Conservation (phyloP, 2,888 invertebrate species). For the Drosophila mayaguana region DNA sequence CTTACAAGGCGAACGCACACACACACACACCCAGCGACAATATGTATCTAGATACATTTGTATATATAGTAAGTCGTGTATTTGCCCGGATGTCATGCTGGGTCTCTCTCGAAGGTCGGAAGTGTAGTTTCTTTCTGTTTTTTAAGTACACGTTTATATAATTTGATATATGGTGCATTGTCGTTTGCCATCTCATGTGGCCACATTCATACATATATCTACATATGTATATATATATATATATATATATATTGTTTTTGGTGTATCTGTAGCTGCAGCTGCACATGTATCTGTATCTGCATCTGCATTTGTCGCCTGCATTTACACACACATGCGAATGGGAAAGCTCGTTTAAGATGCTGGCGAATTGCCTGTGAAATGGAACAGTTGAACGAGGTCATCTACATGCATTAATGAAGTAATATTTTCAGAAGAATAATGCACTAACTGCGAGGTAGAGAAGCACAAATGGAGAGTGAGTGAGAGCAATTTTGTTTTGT, state of each 20-base stretch:
- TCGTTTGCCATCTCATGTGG: conserved; percentile 73
- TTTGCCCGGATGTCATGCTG: conserved; percentile 81
- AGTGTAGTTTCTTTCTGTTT: conserved; percentile 65
- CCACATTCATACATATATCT: conserved; percentile 24
- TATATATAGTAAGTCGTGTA: conserved; percentile 51
- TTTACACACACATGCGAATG: conserved; percentile 32
- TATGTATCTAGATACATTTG: conserved; percentile 24
- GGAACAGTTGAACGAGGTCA: conserved; percentile 72
- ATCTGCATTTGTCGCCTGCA: conserved; percentile 42
- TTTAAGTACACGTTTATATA: conserved; percentile 79
- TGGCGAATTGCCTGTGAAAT: conserved; percentile 59
- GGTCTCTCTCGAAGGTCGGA: conserved; percentile 72
- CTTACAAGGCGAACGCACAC: conserved; percentile 60
- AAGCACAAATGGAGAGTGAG: neutral
- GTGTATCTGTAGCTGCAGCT: conserved; percentile 9
- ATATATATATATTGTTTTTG: conserved; percentile 35
- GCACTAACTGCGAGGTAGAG: neutral
- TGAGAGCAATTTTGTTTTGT: conserved; percentile 7
- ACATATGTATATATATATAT: conserved; percentile 24
- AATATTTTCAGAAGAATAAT: conserved; percentile 33
- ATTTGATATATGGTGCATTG: conserved; percentile 79
- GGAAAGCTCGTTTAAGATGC: conserved; percentile 45
- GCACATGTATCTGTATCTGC: conserved; percentile 12
- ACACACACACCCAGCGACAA: conserved; percentile 20
- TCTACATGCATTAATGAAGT: conserved; percentile 63